Base-by-base conservation (phyloP, 2,888 invertebrate genomes). In the Pyrgus malvae region DNA sequence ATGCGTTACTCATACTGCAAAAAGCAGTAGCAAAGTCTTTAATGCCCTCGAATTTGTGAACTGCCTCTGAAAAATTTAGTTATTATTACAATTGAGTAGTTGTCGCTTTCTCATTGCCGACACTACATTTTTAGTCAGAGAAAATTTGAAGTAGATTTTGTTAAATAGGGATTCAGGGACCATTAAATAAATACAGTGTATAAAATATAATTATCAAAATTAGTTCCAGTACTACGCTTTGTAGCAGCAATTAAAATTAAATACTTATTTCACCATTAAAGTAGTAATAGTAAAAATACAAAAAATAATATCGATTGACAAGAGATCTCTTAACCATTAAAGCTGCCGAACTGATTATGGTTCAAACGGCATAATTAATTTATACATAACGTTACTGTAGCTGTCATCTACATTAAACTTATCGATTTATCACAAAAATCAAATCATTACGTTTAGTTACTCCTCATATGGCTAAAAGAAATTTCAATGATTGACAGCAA, bases 161-260 rank as follows among this genome's bases (percentile, higher is more conserved):
- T 16, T 8, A 33, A 35, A 9, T 7, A 9, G 16, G 16, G 16
- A 16, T 35, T 35, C 14, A 35, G 14, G 14, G 8, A 35, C 16
- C 3, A 35, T 16, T 35, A 12, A 40, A 37, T 19, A 37, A 19
- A 37, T 5, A 17, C n/a, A 1, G 12, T 37, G 37, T 37, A 37
- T 37, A 37, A 37, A 37, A 37, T 37, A 37, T 37, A 42, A 33
- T 50, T 25, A 33, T 50, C 50, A 50, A 42, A 50, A 50, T 49
- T 16, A 12, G 14, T 42, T 14, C 23, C 11, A 31, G 12, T 19
- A 33, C 42, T 50, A 50, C 16, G 50, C 31, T 25, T 50, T 42
- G 50, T 50, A 50, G 50, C 50, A 50, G 50, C 42, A 50, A 50
- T 50, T 41, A 42, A 37, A 51, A 51, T 35, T 51, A 51, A 35